A percentile compares a stretch with the other conserved stretches of the same genome.
Evolutionary conservation across 2,113 vertebrate species (phyloP).

Genomic region (Ardeotis arabs): DNA sequence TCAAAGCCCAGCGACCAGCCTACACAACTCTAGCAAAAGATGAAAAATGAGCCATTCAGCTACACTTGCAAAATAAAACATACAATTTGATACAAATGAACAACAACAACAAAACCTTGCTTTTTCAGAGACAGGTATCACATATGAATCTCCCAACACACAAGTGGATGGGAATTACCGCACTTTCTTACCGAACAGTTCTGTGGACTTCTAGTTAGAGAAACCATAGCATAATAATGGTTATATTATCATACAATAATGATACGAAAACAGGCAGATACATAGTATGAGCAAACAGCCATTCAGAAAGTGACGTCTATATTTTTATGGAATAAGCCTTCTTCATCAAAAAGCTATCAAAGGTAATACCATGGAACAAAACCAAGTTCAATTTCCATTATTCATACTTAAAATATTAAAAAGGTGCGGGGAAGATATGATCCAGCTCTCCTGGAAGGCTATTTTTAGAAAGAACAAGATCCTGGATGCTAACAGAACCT

Average conservation of each 20-base stretch:
- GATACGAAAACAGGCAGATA: not conserved
- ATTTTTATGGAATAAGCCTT: not conserved
- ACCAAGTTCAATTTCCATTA: not conserved
- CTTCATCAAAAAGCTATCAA: slow-evolving; percentile 14
- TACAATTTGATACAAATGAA: not conserved
- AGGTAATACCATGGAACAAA: not conserved
- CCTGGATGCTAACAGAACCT: not conserved
- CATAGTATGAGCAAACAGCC: not conserved
- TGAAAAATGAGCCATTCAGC: not conserved
- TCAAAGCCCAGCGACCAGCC: not conserved
- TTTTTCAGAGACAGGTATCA: not conserved
- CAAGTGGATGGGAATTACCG: not conserved
- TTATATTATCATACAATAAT: not conserved
- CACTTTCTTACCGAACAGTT: not conserved
- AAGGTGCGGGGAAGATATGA: not conserved
- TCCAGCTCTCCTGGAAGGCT: not conserved
- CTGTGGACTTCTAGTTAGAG: not conserved
- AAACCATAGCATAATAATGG: not conserved
- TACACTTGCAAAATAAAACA: not conserved
- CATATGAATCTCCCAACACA: not conserved
- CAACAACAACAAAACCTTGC: rapidly evolving
- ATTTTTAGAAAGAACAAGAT: slow-evolving; percentile 38
- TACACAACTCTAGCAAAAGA: not conserved
- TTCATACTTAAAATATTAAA: slow-evolving; percentile 35
- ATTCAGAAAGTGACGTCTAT: not conserved